Percentiles rank a stretch among this genome's conserved stretches.
phyloP scores from a whole-genome alignment of 2,888 invertebrate genomes.

The Emmelina monodactyla region DNA sequence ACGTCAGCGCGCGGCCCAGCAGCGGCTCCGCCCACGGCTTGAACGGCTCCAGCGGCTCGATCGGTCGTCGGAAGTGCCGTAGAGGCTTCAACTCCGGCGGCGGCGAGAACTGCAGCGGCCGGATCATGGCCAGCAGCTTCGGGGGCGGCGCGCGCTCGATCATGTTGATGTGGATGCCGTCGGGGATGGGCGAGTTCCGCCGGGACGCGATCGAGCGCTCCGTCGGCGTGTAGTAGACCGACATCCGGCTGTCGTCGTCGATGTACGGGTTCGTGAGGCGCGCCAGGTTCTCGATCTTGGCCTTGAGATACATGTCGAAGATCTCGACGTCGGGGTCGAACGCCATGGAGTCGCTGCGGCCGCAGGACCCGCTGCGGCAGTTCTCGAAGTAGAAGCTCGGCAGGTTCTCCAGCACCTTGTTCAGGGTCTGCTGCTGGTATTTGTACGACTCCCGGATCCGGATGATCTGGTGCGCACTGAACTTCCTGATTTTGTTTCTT shows the following conservation, averaged over 20 bases:
- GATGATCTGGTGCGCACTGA: conserved; percentile 91
- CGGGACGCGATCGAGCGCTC: conserved; percentile 68
- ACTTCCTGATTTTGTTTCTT: conserved; percentile 91
- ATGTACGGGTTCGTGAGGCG: conserved; percentile 55
- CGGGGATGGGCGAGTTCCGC: conserved; percentile 49
- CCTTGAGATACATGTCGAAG: conserved; percentile 73
- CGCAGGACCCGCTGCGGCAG: conserved; percentile 86
- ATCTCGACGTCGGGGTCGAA: conserved; percentile 73
- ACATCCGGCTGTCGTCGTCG: conserved; percentile 74
- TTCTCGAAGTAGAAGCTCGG: conserved; percentile 92
- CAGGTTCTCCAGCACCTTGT: conserved; percentile 92
- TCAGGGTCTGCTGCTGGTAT: conserved; percentile 93
- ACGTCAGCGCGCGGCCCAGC: conserved; percentile 36
- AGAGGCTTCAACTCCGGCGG: conserved; percentile 23
- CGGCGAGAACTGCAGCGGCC: conserved; percentile 30
- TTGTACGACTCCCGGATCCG: conserved; percentile 92
- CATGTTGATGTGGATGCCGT: conserved; percentile 73
- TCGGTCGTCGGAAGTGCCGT: conserved; percentile 17
- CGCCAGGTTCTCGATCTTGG: conserved; percentile 70
- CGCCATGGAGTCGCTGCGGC: conserved; percentile 76
- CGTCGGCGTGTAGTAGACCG: conserved; percentile 84
- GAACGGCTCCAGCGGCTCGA: conserved; percentile 20
- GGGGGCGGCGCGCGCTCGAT: conserved; percentile 57
- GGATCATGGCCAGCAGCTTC: conserved; percentile 41
- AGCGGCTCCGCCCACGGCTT: conserved; percentile 54